Evolutionary conservation across 2,888 invertebrate genomes (phyloP).

Genomic region (Perithous albicinctus): DNA sequence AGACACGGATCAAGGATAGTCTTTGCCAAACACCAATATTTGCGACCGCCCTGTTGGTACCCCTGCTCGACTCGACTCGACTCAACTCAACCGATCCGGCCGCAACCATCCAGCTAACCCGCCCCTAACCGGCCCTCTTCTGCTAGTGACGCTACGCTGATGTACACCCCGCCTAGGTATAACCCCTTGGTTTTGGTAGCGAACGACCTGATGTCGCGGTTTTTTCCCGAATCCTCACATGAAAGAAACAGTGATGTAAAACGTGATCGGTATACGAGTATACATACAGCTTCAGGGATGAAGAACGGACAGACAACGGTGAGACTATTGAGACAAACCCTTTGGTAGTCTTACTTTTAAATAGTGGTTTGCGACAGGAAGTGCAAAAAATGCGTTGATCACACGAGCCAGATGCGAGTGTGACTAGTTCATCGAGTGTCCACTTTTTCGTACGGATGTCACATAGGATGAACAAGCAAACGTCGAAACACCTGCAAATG

Average conservation of each 20-base stretch:
- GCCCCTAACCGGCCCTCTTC: conserved; percentile 68
- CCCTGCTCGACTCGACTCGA: conserved; percentile 82
- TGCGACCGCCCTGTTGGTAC: conserved; percentile 84
- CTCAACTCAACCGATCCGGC: conserved; percentile 81
- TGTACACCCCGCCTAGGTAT: conserved; percentile 58
- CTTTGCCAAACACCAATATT: conserved; percentile 85
- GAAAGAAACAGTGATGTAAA: neutral
- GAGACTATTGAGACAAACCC: neutral
- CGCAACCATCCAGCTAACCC: conserved; percentile 78
- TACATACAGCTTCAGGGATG: neutral
- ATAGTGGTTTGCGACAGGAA: too few relatives aligned
- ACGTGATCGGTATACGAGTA: neutral
- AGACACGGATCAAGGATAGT: conserved; percentile 84
- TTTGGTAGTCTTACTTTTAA: too few relatives aligned
- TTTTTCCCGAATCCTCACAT: conserved; percentile 34
- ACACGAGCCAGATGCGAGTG: too few relatives aligned
- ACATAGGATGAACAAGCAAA: too few relatives aligned
- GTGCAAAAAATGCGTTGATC: too few relatives aligned
- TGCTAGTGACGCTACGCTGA: conserved; percentile 48
- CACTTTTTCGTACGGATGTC: too few relatives aligned
- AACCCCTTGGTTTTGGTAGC: conserved; percentile 57
- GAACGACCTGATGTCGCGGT: conserved; percentile 20
- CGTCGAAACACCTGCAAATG: too few relatives aligned
- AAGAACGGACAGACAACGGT: neutral
- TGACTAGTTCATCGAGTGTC: too few relatives aligned